Conservation (phyloP, 2,113 vertebrate genomes). For the Hypomesus transpacificus region DNA sequence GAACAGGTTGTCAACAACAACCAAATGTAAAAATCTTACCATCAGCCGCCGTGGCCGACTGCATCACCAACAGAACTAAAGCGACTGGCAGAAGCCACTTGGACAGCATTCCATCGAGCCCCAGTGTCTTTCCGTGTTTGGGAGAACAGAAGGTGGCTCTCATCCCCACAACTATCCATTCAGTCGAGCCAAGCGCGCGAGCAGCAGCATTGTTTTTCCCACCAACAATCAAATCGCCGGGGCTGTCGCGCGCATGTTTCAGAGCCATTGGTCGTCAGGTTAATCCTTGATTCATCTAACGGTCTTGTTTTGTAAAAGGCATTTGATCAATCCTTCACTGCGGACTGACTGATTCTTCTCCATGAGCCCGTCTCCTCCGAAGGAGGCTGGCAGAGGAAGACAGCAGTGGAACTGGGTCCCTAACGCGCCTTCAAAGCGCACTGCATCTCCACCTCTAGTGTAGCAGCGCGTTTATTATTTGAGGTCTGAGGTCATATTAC, state of each 20-base stretch:
- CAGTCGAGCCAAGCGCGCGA: conserved; percentile 19
- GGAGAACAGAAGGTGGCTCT: conserved; percentile 28
- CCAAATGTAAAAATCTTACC: conserved; percentile 54
- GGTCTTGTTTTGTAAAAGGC: conserved; percentile 58
- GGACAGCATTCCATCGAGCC: conserved; percentile 46
- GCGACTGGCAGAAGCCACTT: conserved; percentile 55
- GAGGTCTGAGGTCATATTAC: conserved; percentile 15
- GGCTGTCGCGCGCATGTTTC: conserved; percentile 59
- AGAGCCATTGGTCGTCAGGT: conserved; percentile 69
- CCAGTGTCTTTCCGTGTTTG: conserved; percentile 43
- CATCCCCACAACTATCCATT: conserved; percentile 47
- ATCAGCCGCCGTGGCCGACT: conserved; percentile 58
- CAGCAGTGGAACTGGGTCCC: conserved; percentile 2
- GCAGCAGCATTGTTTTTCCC: conserved; percentile 17
- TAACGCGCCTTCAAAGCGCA: conserved; percentile 37
- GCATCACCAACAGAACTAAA: conserved; percentile 67
- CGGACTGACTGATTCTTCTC: conserved; percentile 55
- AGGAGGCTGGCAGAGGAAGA: conserved; percentile 32
- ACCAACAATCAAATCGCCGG: conserved; percentile 21
- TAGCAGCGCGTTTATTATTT: conserved; percentile 8
- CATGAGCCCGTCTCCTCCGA: conserved; percentile 45
- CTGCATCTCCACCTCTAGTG: conserved; percentile 27
- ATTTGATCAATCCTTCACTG: conserved; percentile 64
- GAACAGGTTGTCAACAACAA: conserved; percentile 38
- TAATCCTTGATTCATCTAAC: conserved; percentile 59